Percentiles rank a stretch among this genome's conserved stretches.
Conservation (phyloP, 2,113 vertebrate genomes). For the Scytalopus superciliaris region DNA sequence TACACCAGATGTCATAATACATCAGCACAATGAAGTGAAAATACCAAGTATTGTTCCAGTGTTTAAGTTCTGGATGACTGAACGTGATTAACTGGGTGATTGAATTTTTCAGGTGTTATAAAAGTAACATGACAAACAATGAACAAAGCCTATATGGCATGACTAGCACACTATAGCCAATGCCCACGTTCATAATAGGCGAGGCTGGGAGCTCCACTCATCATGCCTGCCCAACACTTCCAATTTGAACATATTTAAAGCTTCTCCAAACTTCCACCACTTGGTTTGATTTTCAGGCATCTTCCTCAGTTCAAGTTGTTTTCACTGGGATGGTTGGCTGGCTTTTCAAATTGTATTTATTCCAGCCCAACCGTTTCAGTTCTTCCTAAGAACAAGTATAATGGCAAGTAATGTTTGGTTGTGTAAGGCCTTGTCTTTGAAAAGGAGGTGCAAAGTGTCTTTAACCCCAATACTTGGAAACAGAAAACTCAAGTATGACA, state of each 20-base stretch:
- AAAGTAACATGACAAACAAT: conserved; percentile 47
- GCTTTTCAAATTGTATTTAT: conserved; percentile 49
- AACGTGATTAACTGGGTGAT: conserved; percentile 64
- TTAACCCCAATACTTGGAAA: not conserved
- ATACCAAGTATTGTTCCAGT: conserved; percentile 20
- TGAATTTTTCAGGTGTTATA: conserved; percentile 60
- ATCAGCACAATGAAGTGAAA: conserved; percentile 66
- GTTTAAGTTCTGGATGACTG: conserved; percentile 62
- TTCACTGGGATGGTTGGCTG: not conserved
- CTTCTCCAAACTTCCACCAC: not conserved
- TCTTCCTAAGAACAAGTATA: not conserved
- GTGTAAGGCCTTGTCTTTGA: not conserved
- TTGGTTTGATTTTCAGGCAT: conserved; percentile 11
- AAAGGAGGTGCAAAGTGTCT: not conserved
- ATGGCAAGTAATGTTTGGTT: not conserved
- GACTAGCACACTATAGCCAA: not conserved
- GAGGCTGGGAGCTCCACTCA: not conserved
- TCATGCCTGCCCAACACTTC: not conserved
- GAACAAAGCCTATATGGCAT: not conserved
- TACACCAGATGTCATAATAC: conserved; percentile 60
- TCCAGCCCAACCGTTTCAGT: not conserved
- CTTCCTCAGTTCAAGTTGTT: not conserved
- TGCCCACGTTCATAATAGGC: not conserved
- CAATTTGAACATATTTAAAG: not conserved
- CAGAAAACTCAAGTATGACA: not conserved